Percentiles rank a stretch among this genome's conserved stretches.
These are phyloP conservation scores for Pangasius larnaudii DNA, from an alignment of 2,797 vertebrate genomes.

Conservation along the genomic window DNA sequence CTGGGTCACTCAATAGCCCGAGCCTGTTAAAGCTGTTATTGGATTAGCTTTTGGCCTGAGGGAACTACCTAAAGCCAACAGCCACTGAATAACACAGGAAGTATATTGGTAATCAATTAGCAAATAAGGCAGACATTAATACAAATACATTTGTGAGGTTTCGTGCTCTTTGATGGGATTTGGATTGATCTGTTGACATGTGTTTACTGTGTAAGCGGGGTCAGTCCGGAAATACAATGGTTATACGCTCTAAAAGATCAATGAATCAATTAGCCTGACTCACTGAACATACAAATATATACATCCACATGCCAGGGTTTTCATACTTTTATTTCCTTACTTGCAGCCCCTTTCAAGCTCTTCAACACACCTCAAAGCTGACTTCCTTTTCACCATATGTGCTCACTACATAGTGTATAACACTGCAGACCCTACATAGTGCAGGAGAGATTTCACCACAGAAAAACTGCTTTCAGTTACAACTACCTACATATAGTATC, in stretches of 20 bases:
- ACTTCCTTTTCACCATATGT: background rate
- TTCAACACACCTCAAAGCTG: background rate
- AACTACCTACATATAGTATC: background rate
- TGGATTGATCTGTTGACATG: constrained; percentile 31
- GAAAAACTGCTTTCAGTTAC: background rate
- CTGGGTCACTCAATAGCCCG: constrained; percentile 36
- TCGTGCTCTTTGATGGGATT: background rate
- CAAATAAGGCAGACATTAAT: constrained; percentile 41
- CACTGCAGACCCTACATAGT: background rate
- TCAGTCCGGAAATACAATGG: background rate
- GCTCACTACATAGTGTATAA: background rate
- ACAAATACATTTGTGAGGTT: constrained; percentile 27
- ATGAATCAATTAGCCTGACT: background rate
- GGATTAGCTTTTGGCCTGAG: constrained; percentile 38
- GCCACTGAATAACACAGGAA: background rate
- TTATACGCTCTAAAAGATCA: background rate
- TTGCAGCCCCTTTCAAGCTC: background rate
- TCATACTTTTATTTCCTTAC: background rate
- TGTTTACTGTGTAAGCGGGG: constrained; percentile 1
- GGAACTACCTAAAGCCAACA: constrained; percentile 4
- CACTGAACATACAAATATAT: background rate
- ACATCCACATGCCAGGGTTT: background rate
- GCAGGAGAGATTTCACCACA: background rate
- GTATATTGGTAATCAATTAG: constrained; percentile 45
- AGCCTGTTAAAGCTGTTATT: constrained; percentile 36